Conservation (phyloP, 2,797 vertebrate species). For the Pseudochirops cupreus region DNA sequence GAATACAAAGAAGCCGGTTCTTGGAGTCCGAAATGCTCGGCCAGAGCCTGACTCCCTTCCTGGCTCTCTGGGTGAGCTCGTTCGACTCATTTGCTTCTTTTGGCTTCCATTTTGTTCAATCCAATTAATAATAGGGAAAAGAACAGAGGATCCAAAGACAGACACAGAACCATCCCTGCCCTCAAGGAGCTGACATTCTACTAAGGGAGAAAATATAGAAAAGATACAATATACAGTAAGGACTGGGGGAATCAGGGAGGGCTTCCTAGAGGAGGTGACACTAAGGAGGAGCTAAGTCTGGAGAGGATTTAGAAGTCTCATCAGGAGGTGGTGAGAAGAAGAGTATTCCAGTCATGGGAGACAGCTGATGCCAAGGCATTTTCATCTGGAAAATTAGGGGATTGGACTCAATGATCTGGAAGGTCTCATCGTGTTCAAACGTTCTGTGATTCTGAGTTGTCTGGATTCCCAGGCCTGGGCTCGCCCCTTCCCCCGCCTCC, state of each 20-base stretch:
- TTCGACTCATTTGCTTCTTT: neutral
- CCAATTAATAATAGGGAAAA: too few relatives aligned
- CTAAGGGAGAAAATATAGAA: neutral
- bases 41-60: neutral
- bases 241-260: neutral
- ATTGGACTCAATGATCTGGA: neutral
- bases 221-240: neutral
- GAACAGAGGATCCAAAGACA: neutral
- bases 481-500: neutral
- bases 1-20: neutral
- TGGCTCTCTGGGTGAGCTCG: neutral
- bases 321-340: neutral
- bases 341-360: neutral
- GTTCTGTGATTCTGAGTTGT: neutral
- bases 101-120: neutral
- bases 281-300: neutral
- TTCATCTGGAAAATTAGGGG: neutral
- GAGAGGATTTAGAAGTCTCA: neutral
- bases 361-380: neutral
- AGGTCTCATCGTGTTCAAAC: neutral
- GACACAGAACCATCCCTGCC: neutral
- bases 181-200: neutral
- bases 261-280: neutral
- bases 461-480: neutral
- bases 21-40: neutral